Base-by-base conservation (phyloP, 2,888 invertebrate species). In the Lepidocyrtinus sp. region DNA sequence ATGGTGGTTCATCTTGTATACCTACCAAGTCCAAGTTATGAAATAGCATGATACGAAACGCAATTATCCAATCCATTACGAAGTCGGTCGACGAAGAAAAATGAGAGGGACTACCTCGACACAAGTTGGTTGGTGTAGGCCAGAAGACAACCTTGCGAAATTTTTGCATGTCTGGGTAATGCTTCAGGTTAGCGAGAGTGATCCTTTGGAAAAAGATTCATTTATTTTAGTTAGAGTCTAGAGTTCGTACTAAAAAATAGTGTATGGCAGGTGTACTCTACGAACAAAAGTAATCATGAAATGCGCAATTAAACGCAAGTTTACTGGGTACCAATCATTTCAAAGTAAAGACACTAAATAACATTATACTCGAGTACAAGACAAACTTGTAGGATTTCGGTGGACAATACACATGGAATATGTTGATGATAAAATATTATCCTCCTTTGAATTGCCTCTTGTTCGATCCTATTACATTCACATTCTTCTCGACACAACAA, bases 91-190 rank as follows among this genome's bases (percentile, higher is more conserved):
- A 36, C 12, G 36, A 36, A 36, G 36, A 36, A 36, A 36, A 36
- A n/a, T 36, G 36, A 21, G n/a, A 46, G 67, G 46, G 67, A 67
- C 67, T 46, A 64, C 63, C 25, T 45, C 21, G 19, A 22, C n/a
- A 7, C 12, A 5, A 19, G 46, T 12, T 36, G 46, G 45, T 67
- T 67, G 67, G 67, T 67, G 45, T 67, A 46, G 67, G 67, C 36
- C 67, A 67, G 67, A 67, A 67, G 67, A 67, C 45, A 67, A 26
- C 67, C 67, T 67, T 67, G 67, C 36, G n/a, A n/a, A 67, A 62
- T 62, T 7, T 21, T 36, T 36, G 36, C 36, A 36, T 7, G 36
- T 36, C 12, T 36, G 12, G 36, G 36, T 36, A 36, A 36, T 36
- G 36, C 36, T 12, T 36, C 36, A 36, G n/a, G n/a, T n/a, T n/a